These are phyloP conservation scores for Holcopasites calliopsidis DNA, from an alignment of 1,140 invertebrate genomes.

Conservation along the genomic window DNA sequence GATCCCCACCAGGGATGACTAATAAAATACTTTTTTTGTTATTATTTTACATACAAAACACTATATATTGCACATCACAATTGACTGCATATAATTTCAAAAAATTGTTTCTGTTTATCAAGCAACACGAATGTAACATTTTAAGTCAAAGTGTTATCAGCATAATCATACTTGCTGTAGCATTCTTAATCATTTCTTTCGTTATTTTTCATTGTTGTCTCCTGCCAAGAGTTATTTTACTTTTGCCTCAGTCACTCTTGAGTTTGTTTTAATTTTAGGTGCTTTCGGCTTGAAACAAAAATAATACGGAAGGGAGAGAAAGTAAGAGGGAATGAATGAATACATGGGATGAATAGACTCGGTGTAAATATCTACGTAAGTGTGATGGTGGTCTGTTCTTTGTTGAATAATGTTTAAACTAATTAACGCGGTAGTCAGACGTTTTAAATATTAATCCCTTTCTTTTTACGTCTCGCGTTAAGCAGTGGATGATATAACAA, in stretches of 20 bases:
- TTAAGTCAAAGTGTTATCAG: no score
- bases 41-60: not conserved
- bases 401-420: no score
- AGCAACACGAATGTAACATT: no score
- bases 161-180: no score
- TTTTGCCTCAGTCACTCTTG: slow-evolving; percentile 10
- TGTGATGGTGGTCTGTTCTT: no score
- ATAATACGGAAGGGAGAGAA: slow-evolving; percentile 29
- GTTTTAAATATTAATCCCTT: no score
- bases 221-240: slow-evolving; percentile 25
- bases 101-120: no score
- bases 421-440: no score
- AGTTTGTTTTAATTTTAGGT: slow-evolving; percentile 37
- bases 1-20: slow-evolving; percentile 83
- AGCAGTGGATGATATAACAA: not conserved
- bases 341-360: slow-evolving; percentile 8
- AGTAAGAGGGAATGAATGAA: not conserved
- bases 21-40: not conserved
- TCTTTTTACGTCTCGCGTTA: no score
- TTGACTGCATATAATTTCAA: not conserved
- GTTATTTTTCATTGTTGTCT: no score
- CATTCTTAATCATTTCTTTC: no score
- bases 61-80: no score
- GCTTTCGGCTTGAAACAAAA: slow-evolving; percentile 35
- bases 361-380: not conserved